phyloP scores from a whole-genome alignment of 92 coral and sea anemone genomes.

The Epizoanthus stellaris region DNA sequence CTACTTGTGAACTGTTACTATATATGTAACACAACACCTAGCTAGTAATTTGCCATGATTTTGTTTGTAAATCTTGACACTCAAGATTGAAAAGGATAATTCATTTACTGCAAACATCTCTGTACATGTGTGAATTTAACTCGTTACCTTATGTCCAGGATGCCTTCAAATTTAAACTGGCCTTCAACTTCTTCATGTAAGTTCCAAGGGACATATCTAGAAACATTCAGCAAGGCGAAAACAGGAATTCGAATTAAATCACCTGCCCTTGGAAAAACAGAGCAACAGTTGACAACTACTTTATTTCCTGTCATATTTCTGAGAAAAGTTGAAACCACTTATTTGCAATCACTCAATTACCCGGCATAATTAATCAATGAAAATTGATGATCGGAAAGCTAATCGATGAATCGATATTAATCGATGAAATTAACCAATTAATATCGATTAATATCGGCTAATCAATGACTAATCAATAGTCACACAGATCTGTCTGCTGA shows the following conservation, averaged over 20 bases:
- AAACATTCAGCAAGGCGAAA: conserved; percentile 7
- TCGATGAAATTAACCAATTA: no score
- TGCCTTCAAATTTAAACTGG: conserved; percentile 73
- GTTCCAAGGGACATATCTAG: conserved; percentile 92
- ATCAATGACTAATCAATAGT: no score
- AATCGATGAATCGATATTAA: no score
- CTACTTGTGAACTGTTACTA: not conserved
- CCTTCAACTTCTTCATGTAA: conserved; percentile 87
- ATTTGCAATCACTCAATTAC: no score
- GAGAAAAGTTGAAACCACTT: no score
- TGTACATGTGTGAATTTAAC: no score
- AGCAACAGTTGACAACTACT: not conserved
- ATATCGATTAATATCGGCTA: no score
- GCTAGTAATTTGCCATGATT: not conserved
- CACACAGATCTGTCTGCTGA: no score
- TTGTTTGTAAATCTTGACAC: not conserved
- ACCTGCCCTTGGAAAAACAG: not conserved
- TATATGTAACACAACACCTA: not conserved
- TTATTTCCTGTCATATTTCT: not conserved
- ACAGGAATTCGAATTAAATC: not conserved
- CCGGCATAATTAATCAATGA: no score
- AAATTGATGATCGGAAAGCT: no score
- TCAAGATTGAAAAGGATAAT: no score
- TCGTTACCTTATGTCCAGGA: conserved; percentile 73
- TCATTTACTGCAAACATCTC: no score